These are phyloP conservation scores for Catharus minimus DNA, from an alignment of 2,113 vertebrate genomes.

Conservation along the genomic window DNA sequence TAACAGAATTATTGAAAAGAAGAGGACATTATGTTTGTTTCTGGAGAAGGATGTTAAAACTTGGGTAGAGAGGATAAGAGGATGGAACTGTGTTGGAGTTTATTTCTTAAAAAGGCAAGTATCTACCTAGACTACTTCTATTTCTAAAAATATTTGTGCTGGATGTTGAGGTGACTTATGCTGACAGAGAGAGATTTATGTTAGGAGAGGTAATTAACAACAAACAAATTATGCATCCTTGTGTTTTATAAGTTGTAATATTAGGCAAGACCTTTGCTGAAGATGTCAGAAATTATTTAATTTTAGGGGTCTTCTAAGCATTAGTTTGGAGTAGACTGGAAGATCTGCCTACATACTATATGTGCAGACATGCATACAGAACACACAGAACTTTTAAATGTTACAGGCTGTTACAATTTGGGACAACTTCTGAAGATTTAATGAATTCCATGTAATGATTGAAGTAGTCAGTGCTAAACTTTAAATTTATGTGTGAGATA, in stretches of 20 bases:
- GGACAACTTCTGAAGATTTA: background rate
- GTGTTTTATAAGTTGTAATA: background rate
- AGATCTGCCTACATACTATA: fast-evolving
- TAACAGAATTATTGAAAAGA: conserved; percentile 6
- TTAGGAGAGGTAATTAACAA: background rate
- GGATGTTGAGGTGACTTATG: background rate
- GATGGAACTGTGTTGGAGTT: background rate
- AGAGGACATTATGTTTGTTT: conserved; percentile 2
- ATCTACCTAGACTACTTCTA: background rate
- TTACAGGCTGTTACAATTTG: background rate
- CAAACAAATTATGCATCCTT: background rate
- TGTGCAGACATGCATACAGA: background rate
- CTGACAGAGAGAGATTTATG: background rate
- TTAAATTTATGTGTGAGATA: background rate
- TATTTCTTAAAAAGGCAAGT: background rate
- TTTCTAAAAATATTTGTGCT: conserved; percentile 24
- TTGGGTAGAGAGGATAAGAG: background rate
- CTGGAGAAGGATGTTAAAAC: background rate
- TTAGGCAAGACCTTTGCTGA: conserved; percentile 21
- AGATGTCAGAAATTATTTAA: background rate
- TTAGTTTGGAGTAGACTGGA: background rate
- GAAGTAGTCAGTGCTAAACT: background rate
- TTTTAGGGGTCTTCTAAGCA: background rate
- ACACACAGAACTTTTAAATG: background rate
- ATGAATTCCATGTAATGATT: background rate